Percentiles rank a stretch among this genome's conserved stretches.
Evolutionary conservation across 2,888 invertebrate genomes (phyloP).

Genomic region (Muschampia plurimacula): DNA sequence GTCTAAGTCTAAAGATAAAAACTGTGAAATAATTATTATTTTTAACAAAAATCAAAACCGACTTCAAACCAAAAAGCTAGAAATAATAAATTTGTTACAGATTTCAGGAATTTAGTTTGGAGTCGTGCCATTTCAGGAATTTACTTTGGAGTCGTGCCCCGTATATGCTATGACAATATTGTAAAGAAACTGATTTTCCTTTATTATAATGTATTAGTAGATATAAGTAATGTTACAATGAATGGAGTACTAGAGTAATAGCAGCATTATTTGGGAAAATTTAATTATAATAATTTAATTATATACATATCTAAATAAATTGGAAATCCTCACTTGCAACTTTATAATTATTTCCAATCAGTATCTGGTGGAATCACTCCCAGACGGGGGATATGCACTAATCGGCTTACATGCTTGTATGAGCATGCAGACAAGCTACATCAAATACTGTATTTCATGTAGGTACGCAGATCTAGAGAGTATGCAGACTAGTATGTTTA

Average conservation of each 20-base stretch:
- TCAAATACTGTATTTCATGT: slow-evolving; percentile 28
- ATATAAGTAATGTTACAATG: too few relatives aligned
- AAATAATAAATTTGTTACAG: too few relatives aligned
- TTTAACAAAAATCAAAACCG: too few relatives aligned
- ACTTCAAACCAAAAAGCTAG: too few relatives aligned
- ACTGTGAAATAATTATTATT: too few relatives aligned
- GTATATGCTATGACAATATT: too few relatives aligned
- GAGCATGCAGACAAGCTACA: slow-evolving; percentile 21
- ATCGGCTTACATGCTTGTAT: slow-evolving; percentile 30
- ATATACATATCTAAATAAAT: neutral
- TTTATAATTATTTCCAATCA: slow-evolving; percentile 5
- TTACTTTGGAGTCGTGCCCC: too few relatives aligned
- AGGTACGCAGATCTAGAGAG: slow-evolving; percentile 21
- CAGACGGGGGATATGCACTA: slow-evolving; percentile 28
- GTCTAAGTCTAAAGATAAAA: too few relatives aligned
- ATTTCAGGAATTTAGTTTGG: too few relatives aligned
- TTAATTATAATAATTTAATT: neutral
- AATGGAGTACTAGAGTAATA: too few relatives aligned
- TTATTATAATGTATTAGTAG: too few relatives aligned
- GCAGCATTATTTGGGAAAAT: neutral
- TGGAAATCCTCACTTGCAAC: slow-evolving; percentile 1
- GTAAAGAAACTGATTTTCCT: neutral
- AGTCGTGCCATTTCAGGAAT: too few relatives aligned
- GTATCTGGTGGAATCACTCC: slow-evolving; percentile 16
- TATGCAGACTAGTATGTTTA: slow-evolving; percentile 17